phyloP scores from a whole-genome alignment of 1,140 invertebrate genomes.

The Argopecten irradians region DNA sequence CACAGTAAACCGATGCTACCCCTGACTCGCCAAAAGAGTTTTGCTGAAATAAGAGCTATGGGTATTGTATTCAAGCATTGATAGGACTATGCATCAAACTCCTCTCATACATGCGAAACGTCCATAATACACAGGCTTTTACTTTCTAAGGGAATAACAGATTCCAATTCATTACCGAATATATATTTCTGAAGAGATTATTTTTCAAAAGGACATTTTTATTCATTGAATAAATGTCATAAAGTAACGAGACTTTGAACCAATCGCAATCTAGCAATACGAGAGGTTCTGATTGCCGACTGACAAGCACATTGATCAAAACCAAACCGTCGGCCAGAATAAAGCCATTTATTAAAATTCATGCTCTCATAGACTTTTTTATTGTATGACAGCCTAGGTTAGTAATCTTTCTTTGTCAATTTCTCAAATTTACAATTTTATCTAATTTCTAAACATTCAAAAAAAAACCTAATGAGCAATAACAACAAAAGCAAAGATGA shows the following conservation, averaged over 20 bases:
- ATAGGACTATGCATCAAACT: conserved; percentile 17
- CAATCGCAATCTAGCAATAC: neutral
- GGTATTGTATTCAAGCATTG: conserved; percentile 17
- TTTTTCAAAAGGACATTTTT: conserved; percentile 23
- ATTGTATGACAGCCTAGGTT: neutral
- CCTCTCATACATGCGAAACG: conserved; percentile 5
- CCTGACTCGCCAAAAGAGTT: conserved; percentile 4
- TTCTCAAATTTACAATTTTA: neutral
- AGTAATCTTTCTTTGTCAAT: neutral
- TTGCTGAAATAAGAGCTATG: neutral
- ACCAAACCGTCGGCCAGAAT: neutral
- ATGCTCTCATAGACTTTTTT: neutral
- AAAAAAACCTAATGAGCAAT: neutral
- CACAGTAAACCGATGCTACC: conserved; percentile 14
- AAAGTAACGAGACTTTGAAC: neutral
- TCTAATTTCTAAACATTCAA: neutral
- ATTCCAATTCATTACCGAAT: conserved; percentile 17
- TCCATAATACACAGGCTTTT: conserved; percentile 17
- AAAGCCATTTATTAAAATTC: neutral
- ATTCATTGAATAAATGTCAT: conserved; percentile 12
- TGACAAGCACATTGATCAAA: conserved; percentile 17
- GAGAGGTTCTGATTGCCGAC: neutral
- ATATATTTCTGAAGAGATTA: conserved; percentile 23
- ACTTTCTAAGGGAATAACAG: conserved; percentile 16
- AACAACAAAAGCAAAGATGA: neutral